Percentiles rank a stretch among this genome's conserved stretches.
phyloP scores from a whole-genome alignment of 1,140 invertebrate genomes.

The Drosophila sp. region DNA sequence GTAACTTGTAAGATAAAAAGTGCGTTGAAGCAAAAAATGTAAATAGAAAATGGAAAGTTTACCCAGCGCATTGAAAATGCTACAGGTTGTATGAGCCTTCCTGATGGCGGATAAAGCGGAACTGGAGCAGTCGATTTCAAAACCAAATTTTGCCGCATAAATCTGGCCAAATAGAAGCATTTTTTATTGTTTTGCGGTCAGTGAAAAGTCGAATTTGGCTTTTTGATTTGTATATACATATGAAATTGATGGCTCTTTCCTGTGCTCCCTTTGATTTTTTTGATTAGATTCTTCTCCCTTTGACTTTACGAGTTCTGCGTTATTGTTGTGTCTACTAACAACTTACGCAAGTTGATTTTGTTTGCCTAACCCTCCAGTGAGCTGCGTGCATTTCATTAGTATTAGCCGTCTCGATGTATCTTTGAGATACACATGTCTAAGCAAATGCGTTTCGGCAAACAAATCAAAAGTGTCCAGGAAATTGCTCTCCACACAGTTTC shows the following conservation, averaged over 20 bases:
- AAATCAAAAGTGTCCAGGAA: constrained; percentile 69
- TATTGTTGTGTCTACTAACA: constrained; percentile 57
- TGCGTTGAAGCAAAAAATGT: constrained; percentile 75
- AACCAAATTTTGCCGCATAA: constrained; percentile 77
- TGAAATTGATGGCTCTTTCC: constrained; percentile 51
- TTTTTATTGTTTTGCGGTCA: constrained; percentile 65
- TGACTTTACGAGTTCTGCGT: constrained; percentile 55
- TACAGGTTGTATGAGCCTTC: constrained; percentile 35
- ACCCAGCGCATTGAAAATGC: constrained; percentile 49
- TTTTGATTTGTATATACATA: background rate
- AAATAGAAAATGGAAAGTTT: constrained; percentile 71
- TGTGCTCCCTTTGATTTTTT: constrained; percentile 61
- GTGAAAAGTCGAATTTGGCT: constrained; percentile 27
- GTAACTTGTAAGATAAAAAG: constrained; percentile 62
- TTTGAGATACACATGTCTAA: constrained; percentile 52
- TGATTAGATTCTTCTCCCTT: constrained; percentile 4
- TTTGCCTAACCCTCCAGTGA: constrained; percentile 49
- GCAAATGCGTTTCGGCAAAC: constrained; percentile 53
- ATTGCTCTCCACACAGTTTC: constrained; percentile 56
- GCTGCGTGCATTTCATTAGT: constrained; percentile 72
- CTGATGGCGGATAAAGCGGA: background rate
- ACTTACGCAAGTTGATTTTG: constrained; percentile 32
- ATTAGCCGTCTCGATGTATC: constrained; percentile 54
- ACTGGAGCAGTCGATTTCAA: constrained; percentile 57
- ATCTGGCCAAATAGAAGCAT: constrained; percentile 59